These are phyloP conservation scores for Platycheirus rosarum DNA, from an alignment of 2,888 invertebrate genomes.

Conservation along the genomic window DNA sequence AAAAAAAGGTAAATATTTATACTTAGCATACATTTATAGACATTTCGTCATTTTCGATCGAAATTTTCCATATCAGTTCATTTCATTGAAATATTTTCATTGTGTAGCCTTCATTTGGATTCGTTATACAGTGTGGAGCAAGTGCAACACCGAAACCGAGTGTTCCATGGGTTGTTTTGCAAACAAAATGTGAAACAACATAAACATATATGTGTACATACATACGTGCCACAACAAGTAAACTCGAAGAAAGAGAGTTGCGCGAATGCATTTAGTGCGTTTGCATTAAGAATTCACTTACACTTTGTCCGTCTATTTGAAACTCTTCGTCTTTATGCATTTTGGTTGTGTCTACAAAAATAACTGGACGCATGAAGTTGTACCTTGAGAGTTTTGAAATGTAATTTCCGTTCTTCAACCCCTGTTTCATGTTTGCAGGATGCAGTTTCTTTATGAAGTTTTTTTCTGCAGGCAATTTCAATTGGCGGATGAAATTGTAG, in stretches of 20 bases:
- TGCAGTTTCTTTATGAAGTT: slow-evolving; percentile 28
- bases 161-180: slow-evolving; percentile 15
- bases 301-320: slow-evolving; percentile 59
- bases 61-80: no score
- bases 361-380: slow-evolving; percentile 45
- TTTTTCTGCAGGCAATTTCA: slow-evolving; percentile 11
- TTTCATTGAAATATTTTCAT: no score
- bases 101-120: not conserved
- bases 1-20: slow-evolving; percentile 54
- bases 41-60: not conserved
- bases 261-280: slow-evolving; percentile 38
- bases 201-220: not conserved
- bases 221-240: slow-evolving; percentile 35
- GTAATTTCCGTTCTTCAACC: slow-evolving; percentile 60
- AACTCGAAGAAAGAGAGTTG: slow-evolving; percentile 53
- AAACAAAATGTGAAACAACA: slow-evolving; percentile 40
- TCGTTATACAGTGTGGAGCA: not conserved
- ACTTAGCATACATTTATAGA: no score
- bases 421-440: slow-evolving; percentile 35
- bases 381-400: slow-evolving; percentile 47
- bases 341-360: slow-evolving; percentile 39
- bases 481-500: slow-evolving; percentile 13
- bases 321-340: slow-evolving; percentile 27
- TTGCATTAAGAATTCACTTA: slow-evolving; percentile 53
- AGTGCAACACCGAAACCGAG: slow-evolving; percentile 1